Conservation (phyloP, 2,888 invertebrate species). For the Iphiclides podalirius region DNA sequence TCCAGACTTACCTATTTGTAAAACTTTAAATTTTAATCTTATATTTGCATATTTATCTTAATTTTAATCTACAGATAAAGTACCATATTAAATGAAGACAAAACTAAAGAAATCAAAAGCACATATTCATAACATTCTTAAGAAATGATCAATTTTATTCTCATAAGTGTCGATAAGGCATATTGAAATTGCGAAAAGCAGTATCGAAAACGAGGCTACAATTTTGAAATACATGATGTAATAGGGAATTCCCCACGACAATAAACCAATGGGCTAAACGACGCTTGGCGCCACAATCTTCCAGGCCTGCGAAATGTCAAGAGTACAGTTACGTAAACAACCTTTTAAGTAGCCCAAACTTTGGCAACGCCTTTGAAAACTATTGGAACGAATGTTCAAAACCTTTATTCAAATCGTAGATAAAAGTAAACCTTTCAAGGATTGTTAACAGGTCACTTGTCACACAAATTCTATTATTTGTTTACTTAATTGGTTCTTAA, state of each 20-base stretch:
- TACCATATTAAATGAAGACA: too few relatives aligned
- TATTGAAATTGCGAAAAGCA: conserved; percentile 23
- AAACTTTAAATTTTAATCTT: too few relatives aligned
- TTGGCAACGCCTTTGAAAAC: conserved; percentile 61
- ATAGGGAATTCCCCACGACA: conserved; percentile 58
- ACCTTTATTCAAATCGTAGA: conserved; percentile 49
- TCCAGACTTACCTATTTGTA: too few relatives aligned
- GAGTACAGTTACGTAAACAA: conserved; percentile 57
- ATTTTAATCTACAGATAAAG: too few relatives aligned
- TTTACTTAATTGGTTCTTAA: not conserved
- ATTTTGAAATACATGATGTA: conserved; percentile 48
- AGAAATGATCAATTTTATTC: not conserved
- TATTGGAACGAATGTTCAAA: conserved; percentile 56
- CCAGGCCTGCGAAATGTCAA: conserved; percentile 62
- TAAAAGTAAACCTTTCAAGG: not conserved
- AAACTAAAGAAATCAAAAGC: not conserved
- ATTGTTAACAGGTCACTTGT: conserved; percentile 14
- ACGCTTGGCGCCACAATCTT: conserved; percentile 19
- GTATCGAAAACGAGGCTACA: conserved; percentile 41
- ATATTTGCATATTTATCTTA: too few relatives aligned
- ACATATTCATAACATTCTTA: not conserved
- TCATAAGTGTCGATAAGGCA: conserved; percentile 3
- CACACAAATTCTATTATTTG: conserved; percentile 8
- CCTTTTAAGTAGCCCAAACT: conserved; percentile 47
- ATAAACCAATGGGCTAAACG: conserved; percentile 37